Evolutionary conservation across 2,888 invertebrate genomes (phyloP).

Genomic region (Hylaea fasciaria): DNA sequence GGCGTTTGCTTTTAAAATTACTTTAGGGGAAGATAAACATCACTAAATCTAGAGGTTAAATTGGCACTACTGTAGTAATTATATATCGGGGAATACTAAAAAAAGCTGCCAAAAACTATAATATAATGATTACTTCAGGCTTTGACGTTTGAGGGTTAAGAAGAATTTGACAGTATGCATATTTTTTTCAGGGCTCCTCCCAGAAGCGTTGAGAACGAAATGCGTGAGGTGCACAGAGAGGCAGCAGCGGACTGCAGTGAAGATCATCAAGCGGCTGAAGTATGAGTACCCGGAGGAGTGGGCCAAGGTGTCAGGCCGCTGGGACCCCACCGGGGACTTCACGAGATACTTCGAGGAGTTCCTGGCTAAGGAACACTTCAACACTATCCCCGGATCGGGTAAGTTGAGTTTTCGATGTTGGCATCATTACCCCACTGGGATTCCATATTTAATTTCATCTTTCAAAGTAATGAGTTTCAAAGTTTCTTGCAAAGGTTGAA

Average conservation of each 20-base stretch:
- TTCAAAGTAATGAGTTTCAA: too few relatives aligned
- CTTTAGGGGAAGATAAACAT: too few relatives aligned
- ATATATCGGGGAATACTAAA: too few relatives aligned
- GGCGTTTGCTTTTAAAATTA: background rate
- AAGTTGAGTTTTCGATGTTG: conserved; percentile 32
- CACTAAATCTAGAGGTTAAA: too few relatives aligned
- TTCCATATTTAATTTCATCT: too few relatives aligned
- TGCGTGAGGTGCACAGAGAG: conserved; percentile 87
- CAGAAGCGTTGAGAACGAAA: conserved; percentile 88
- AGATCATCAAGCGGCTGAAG: conserved; percentile 87
- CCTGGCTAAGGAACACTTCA: conserved; percentile 71
- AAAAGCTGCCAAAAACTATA: too few relatives aligned
- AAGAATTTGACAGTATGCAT: too few relatives aligned
- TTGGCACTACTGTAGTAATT: too few relatives aligned
- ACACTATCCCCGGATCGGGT: conserved; percentile 69
- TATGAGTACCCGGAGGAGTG: conserved; percentile 87
- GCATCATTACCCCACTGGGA: too few relatives aligned
- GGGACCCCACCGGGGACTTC: conserved; percentile 89
- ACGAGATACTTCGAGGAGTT: conserved; percentile 78
- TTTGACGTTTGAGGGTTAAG: too few relatives aligned
- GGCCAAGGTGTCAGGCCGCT: conserved; percentile 86
- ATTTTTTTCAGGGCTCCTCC: conserved; percentile 85
- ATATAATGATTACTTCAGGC: too few relatives aligned
- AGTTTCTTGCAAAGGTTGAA: too few relatives aligned
- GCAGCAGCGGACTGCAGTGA: conserved; percentile 88